Evolutionary conservation across 2,113 vertebrate species (phyloP).

Genomic region (Hemiprocne comata): DNA sequence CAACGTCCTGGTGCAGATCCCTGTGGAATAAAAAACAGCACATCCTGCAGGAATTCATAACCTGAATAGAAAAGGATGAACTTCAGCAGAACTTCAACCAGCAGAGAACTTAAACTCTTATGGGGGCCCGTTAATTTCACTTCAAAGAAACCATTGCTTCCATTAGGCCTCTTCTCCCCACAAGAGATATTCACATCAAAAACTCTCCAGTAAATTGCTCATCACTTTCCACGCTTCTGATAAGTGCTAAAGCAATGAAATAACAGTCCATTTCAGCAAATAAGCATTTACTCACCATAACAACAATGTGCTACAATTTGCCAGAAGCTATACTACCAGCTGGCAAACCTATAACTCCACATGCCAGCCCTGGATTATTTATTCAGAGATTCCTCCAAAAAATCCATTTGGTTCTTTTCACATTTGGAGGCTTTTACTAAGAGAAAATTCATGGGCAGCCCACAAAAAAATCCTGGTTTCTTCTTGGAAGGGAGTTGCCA

Average conservation of each 20-base stretch:
- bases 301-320: not conserved
- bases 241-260: not conserved
- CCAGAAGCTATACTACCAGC: not conserved
- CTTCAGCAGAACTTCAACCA: not conserved
- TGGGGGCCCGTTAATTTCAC: not conserved
- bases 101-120: not conserved
- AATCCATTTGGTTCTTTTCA: not conserved
- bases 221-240: not conserved
- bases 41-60: not conserved
- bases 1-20: not conserved
- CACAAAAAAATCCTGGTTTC: not conserved
- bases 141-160: not conserved
- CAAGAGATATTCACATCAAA: not conserved
- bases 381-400: not conserved
- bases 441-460: not conserved
- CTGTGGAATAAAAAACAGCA: not conserved
- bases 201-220: not conserved
- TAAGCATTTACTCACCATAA: not conserved
- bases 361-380: not conserved
- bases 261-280: not conserved
- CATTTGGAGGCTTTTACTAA: not conserved
- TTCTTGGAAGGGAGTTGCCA: not conserved
- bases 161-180: not conserved
- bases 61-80: not conserved
- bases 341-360: not conserved